phyloP scores from a whole-genome alignment of 35 echinoderm and acorn worm species.

The Acanthaster planci region DNA sequence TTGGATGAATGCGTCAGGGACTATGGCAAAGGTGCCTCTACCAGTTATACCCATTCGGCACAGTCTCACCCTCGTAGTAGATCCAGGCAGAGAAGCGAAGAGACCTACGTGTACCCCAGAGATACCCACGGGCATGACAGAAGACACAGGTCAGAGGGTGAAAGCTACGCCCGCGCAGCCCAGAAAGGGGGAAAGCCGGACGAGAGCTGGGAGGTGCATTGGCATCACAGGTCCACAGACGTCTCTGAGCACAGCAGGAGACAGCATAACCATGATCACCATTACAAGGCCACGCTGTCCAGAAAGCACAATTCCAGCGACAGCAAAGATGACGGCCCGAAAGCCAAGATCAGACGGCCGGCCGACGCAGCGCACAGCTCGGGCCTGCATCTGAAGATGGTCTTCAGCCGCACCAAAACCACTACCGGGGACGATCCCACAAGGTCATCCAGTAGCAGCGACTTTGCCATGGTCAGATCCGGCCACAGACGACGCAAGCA shows the following conservation, averaged over 20 bases:
- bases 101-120: not conserved
- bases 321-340: not conserved
- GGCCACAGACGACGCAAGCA: not conserved
- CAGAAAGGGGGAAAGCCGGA: not conserved
- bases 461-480: not conserved
- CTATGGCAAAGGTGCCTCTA: not conserved
- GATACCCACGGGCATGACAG: not conserved
- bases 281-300: not conserved
- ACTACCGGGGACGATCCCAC: not conserved
- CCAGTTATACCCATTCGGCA: not conserved
- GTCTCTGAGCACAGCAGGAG: not conserved
- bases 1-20: no score
- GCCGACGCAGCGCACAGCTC: not conserved
- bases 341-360: not conserved
- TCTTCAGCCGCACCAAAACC: not conserved
- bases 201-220: not conserved
- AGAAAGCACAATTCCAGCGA: not conserved
- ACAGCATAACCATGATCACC: not conserved
- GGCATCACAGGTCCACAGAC: not conserved
- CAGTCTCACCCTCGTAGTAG: not conserved
- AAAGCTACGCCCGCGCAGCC: not conserved
- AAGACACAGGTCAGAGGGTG: not conserved
- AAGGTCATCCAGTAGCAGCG: not conserved
- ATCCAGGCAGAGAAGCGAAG: not conserved
- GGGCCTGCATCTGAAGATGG: not conserved